Conservation (phyloP, 2,888 invertebrate genomes). For the Melinaea menophilus region DNA sequence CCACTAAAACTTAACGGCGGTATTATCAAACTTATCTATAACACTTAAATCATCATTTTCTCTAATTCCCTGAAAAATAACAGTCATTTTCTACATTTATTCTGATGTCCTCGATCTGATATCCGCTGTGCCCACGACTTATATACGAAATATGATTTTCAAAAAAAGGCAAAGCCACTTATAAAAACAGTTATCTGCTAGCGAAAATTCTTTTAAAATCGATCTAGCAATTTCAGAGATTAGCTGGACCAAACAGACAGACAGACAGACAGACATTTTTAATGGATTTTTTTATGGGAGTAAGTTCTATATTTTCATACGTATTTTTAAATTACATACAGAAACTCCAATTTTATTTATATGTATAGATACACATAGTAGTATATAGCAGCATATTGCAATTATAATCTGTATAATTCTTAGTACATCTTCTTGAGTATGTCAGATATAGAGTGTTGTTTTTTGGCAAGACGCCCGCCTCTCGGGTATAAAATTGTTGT, state of each 20-base stretch:
- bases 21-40: conserved; percentile 76
- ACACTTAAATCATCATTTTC: conserved; percentile 60
- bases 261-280: too few species aligned
- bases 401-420: conserved; percentile 15
- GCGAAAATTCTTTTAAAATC: too few species aligned
- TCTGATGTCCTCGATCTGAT: too few species aligned
- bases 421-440: conserved; percentile 32
- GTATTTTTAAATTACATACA: too few species aligned
- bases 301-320: too few species aligned
- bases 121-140: too few species aligned
- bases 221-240: too few species aligned
- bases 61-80: conserved; percentile 48
- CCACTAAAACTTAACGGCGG: conserved; percentile 74
- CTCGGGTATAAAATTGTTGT: conserved; percentile 43
- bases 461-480: conserved; percentile 49
- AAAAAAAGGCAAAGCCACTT: too few species aligned
- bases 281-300: too few species aligned
- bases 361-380: background rate
- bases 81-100: background rate
- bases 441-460: conserved; percentile 42
- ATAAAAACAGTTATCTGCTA: too few species aligned
- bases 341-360: background rate
- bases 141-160: too few species aligned
- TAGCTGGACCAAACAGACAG: too few species aligned
- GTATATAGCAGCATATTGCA: background rate